Percentiles rank a stretch among this genome's conserved stretches.
Conservation (phyloP, 1,140 invertebrate species). For the Cyphomyrmex costatus region DNA sequence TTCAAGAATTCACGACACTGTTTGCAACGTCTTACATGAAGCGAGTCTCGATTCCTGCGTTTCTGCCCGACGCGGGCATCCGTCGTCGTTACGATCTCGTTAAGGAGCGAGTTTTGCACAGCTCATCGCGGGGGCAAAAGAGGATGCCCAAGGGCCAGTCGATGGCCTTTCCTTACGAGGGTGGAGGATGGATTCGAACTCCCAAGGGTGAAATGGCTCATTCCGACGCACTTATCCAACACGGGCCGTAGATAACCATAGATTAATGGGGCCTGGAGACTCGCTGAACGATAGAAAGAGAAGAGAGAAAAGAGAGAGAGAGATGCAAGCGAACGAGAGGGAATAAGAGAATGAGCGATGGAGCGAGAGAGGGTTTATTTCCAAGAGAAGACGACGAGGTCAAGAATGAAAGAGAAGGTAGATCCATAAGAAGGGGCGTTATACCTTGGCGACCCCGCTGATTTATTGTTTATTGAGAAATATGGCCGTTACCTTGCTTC, state of each 20-base stretch:
- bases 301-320: slow-evolving; percentile 45
- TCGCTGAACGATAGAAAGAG: slow-evolving; percentile 70
- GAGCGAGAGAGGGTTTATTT: slow-evolving; percentile 57
- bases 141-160: slow-evolving; percentile 83
- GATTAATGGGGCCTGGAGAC: slow-evolving; percentile 85
- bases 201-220: slow-evolving; percentile 86
- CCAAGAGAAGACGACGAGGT: slow-evolving; percentile 47
- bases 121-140: slow-evolving; percentile 79
- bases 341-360: slow-evolving; percentile 59
- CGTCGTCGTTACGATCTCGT: slow-evolving; percentile 78
- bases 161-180: slow-evolving; percentile 76
- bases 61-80: slow-evolving; percentile 34
- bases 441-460: slow-evolving; percentile 79
- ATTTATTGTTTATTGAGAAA: slow-evolving; percentile 87
- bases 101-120: slow-evolving; percentile 81
- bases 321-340: slow-evolving; percentile 41
- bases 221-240: slow-evolving; percentile 85
- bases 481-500: slow-evolving; percentile 79
- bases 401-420: slow-evolving; percentile 64
- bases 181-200: slow-evolving; percentile 82
- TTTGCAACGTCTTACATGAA: neutral
- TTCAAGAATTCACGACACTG: neutral
- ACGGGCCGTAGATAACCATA: slow-evolving; percentile 86
- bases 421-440: slow-evolving; percentile 78
- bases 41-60: neutral